Evolutionary conservation across 2,888 invertebrate species (phyloP), one percentile per base, ranked within the genome.

Genomic region (Capitulum mitella): DNA sequence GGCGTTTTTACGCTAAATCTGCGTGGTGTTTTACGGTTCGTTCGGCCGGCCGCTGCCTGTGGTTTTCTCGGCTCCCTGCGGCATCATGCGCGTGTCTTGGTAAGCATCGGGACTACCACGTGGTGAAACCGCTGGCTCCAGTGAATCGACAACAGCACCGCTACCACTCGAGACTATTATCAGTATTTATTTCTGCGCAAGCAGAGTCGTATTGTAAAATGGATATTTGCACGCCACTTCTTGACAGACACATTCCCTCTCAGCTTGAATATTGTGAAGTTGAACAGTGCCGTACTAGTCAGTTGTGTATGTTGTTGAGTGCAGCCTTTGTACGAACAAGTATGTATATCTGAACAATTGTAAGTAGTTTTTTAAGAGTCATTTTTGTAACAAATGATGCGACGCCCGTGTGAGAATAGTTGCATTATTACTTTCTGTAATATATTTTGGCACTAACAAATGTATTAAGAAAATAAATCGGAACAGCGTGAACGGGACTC

Each of bases 371-470:
- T 70, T 70, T 70, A 34, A 34, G 10, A 70, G 70, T 70, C 70
- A 70, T 70, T 70, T 70, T 70, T 70, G 70, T 70, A 70, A 37
- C 64, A 64, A 64, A 64, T 64, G 64, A 64, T 64, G 64, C 64
- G 64, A 34, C 64, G 16, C 29, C 29, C 3, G 16, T 64, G 64
- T 64, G 64, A 16, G 19, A 34, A 64, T 37, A 22, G 37, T 70
- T 70, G 32, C 70, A 37, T 70, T 70, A 70, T 70, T 70, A 37
- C 70, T 70, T 58, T 70, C 70, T 37, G 70, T 70, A 70, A 70
- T 70, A 70, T 70, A 70, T 70, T 70, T 70, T 70, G 70, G 70
- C 70, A 70, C 70, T 70, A 70, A 70, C 70, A 70, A 29, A 70
- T 70, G 26, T 70, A 70, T 37, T 22, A 58, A 37, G 34, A 37